Percentiles rank a stretch among this genome's conserved stretches.
phyloP scores from a whole-genome alignment of 2,113 vertebrate genomes.

The Strix aluco region DNA sequence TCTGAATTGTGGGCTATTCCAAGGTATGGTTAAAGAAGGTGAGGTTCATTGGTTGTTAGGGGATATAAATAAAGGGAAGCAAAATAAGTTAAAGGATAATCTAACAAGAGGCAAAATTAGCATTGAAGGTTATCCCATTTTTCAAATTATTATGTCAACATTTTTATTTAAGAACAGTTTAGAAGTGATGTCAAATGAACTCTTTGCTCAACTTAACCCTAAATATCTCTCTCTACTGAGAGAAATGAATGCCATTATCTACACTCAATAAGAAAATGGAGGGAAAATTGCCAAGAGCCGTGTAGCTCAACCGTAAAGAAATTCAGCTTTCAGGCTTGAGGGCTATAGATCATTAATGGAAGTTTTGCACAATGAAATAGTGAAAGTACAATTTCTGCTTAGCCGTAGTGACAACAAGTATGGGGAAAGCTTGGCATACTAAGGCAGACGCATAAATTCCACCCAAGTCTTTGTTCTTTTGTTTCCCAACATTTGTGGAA shows the following conservation, averaged over 20 bases:
- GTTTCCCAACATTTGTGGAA: conserved; percentile 24
- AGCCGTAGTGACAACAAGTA: not conserved
- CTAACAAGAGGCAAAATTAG: not conserved
- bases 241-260: not conserved
- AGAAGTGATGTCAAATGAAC: not conserved
- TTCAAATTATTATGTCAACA: not conserved
- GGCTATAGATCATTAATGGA: not conserved
- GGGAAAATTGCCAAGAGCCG: not conserved
- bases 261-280: not conserved
- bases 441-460: not conserved
- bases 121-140: not conserved
- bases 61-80: not conserved
- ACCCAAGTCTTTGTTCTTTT: conserved; percentile 25
- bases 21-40: not conserved
- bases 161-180: not conserved
- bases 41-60: not conserved
- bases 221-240: not conserved
- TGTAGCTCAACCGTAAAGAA: not conserved
- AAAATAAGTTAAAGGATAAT: not conserved
- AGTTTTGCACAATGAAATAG: not conserved
- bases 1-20: not conserved
- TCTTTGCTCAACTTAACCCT: not conserved
- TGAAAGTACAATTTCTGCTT: not conserved
- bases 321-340: not conserved
- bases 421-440: not conserved